A percentile compares a stretch with the other conserved stretches of the same genome.
Conservation (phyloP, 2,113 vertebrate species). For the Axis porcinus region DNA sequence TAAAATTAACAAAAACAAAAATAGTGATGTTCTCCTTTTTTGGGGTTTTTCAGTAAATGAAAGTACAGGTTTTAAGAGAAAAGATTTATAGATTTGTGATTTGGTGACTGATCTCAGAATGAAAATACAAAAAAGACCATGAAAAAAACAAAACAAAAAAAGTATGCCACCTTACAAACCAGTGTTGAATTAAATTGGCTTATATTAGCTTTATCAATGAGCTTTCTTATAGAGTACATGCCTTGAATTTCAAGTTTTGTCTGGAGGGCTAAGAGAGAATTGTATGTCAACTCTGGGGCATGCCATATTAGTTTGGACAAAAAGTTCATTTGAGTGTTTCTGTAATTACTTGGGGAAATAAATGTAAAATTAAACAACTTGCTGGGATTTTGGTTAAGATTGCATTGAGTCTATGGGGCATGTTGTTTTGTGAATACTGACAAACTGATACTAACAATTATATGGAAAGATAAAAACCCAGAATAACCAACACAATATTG, state of each 20-base stretch:
- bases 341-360: background rate
- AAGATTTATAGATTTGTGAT: background rate
- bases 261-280: background rate
- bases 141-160: background rate
- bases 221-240: background rate
- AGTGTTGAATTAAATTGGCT: background rate
- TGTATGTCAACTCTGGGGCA: background rate
- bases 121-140: background rate
- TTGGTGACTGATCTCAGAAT: background rate
- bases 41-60: background rate
- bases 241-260: conserved; percentile 26
- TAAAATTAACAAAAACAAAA: background rate
- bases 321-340: background rate
- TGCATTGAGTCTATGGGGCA: background rate
- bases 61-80: background rate
- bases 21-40: background rate
- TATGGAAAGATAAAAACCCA: background rate
- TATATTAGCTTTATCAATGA: conserved; percentile 26
- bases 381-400: background rate
- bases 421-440: background rate
- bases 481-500: background rate
- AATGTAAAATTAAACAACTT: background rate
- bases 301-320: background rate
- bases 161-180: background rate
- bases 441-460: background rate